These are phyloP conservation scores for Epizoanthus fatuus DNA, from an alignment of 92 coral and sea anemone genomes.

Conservation along the genomic window DNA sequence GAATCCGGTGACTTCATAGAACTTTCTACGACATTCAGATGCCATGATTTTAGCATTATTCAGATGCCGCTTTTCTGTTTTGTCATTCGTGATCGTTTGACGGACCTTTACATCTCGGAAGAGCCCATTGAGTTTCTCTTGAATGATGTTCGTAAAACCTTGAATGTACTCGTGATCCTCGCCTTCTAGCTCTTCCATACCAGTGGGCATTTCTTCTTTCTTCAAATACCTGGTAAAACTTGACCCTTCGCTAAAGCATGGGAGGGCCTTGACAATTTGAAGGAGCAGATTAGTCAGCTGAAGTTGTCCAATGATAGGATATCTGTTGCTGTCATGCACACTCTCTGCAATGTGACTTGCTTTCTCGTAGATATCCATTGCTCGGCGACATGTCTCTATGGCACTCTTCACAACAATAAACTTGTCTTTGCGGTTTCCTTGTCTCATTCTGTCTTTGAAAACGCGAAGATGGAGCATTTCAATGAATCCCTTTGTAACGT, in stretches of 20 bases:
- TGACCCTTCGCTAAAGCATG: conserved; percentile 53
- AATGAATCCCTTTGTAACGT: conserved; percentile 53
- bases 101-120: conserved; percentile 67
- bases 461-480: conserved; percentile 54
- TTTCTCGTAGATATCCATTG: conserved; percentile 60
- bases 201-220: conserved; percentile 47
- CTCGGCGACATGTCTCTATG: conserved; percentile 44
- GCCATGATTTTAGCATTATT: conserved; percentile 67
- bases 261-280: conserved; percentile 59
- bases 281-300: conserved; percentile 62
- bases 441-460: conserved; percentile 40
- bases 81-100: conserved; percentile 54
- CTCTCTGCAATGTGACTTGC: conserved; percentile 33
- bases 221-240: conserved; percentile 53
- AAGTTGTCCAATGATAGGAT: conserved; percentile 77
- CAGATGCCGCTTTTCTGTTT: conserved; percentile 44
- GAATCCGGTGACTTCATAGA: conserved; percentile 65
- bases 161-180: conserved; percentile 60
- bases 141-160: conserved; percentile 31
- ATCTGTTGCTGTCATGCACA: conserved; percentile 30
- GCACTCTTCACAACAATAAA: conserved; percentile 10
- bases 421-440: neutral
- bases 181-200: conserved; percentile 39
- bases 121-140: conserved; percentile 55
- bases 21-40: conserved; percentile 58